Percentiles rank a stretch among this genome's conserved stretches.
Conservation (phyloP, 23 tunicate species). For the Diplosoma virens region DNA sequence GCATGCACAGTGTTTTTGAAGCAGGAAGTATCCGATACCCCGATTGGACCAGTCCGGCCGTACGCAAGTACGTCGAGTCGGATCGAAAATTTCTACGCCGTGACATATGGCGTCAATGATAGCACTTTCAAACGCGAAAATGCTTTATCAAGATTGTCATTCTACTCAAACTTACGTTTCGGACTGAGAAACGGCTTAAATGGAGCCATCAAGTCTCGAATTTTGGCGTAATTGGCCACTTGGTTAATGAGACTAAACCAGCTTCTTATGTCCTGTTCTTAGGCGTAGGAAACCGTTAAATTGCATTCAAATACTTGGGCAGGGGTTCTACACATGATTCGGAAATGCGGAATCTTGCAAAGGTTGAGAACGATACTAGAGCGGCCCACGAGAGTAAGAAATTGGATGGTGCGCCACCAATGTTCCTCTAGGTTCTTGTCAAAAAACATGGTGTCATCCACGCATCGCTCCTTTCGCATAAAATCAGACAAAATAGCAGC, state of each 20-base stretch:
- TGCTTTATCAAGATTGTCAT: conserved; percentile 9
- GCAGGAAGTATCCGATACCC: conserved; percentile 33
- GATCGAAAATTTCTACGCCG: background rate
- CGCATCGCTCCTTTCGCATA: conserved; percentile 15
- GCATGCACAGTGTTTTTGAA: conserved; percentile 36
- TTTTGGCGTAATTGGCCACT: background rate
- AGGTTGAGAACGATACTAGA: conserved; percentile 24
- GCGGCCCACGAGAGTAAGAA: background rate
- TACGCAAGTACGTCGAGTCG: background rate
- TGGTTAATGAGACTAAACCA: conserved; percentile 39
- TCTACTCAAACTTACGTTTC: background rate
- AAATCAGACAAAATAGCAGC: conserved; percentile 18
- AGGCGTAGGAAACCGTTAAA: background rate
- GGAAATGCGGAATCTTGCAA: conserved; percentile 28
- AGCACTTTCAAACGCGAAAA: background rate
- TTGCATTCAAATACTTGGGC: conserved; percentile 1
- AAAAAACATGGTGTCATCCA: conserved; percentile 31
- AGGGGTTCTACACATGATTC: conserved; percentile 11
- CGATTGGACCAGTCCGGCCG: conserved; percentile 12
- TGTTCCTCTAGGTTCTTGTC: conserved; percentile 1
- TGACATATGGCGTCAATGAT: background rate
- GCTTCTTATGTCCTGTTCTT: background rate
- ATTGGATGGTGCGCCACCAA: conserved; percentile 14
- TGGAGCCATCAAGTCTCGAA: conserved; percentile 11
- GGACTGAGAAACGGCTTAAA: conserved; percentile 18